Conservation (phyloP, 2,888 invertebrate species). For the Trypoxylon attenuatum region DNA sequence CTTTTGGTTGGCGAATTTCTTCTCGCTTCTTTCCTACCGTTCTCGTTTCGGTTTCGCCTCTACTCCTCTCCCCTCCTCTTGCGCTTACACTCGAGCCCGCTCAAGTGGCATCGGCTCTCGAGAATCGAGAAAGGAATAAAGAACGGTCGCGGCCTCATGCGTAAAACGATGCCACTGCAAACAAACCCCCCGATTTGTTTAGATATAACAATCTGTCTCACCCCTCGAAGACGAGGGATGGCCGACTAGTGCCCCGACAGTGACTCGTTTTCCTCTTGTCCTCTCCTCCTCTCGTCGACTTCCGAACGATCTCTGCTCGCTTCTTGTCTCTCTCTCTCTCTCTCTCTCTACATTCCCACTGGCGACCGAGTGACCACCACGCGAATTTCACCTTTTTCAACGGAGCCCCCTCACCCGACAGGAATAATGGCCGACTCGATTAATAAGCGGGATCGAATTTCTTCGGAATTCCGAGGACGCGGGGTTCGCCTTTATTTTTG, state of each 20-base stretch:
- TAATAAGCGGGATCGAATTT: background rate
- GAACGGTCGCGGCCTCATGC: conserved; percentile 72
- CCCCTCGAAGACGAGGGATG: conserved; percentile 40
- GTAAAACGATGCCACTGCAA: conserved; percentile 75
- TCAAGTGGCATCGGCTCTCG: conserved; percentile 73
- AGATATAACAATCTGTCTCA: conserved; percentile 69
- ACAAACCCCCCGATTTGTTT: conserved; percentile 72
- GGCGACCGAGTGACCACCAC: conserved; percentile 45
- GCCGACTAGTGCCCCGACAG: too few relatives aligned
- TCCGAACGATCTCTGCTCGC: background rate
- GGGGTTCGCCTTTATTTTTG: background rate
- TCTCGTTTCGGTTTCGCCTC: conserved; percentile 13
- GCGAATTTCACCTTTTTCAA: conserved; percentile 3
- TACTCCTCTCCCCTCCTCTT: conserved; percentile 54
- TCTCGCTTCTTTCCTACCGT: conserved; percentile 5
- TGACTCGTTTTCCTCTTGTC: too few relatives aligned
- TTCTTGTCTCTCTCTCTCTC: conserved; percentile 17
- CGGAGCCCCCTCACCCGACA: background rate
- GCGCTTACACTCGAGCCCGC: conserved; percentile 70
- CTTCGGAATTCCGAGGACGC: background rate
- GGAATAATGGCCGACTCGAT: background rate
- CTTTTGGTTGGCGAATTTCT: too few relatives aligned
- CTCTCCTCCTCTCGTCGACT: conserved; percentile 9
- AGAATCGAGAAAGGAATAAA: conserved; percentile 72
- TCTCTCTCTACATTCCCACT: background rate